Evolutionary conservation across 2,888 invertebrate species (phyloP).

Genomic region (Bibio marci): DNA sequence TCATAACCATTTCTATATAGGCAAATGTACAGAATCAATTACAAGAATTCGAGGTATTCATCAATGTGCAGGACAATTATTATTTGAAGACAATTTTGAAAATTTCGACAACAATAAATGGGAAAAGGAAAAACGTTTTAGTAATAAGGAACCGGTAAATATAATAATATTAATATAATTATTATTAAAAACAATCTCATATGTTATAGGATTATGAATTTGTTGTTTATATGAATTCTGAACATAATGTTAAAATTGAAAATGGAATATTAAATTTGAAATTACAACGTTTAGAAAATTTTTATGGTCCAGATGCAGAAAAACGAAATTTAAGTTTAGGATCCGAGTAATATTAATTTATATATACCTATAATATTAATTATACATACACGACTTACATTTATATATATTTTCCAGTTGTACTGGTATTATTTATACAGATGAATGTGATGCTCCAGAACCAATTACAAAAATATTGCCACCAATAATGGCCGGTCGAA

Average conservation of each 20-base stretch:
- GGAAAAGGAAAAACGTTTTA: neutral
- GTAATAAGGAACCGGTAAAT: neutral
- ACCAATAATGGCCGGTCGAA: slow-evolving; percentile 44
- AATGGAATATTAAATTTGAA: neutral
- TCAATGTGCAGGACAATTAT: neutral
- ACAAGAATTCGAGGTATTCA: neutral
- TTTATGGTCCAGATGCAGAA: neutral
- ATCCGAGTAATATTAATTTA: neutral
- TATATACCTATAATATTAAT: too few relatives aligned
- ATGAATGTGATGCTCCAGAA: neutral
- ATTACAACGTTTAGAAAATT: neutral
- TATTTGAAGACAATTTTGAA: slow-evolving; percentile 4
- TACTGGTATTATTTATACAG: neutral
- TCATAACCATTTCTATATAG: neutral
- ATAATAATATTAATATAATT: neutral
- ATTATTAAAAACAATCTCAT: neutral
- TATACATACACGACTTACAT: too few relatives aligned
- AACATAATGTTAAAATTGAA: neutral
- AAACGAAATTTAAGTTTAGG: neutral
- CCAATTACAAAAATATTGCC: slow-evolving; percentile 35
- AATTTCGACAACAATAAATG: neutral
- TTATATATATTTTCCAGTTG: neutral
- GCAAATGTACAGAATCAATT: neutral
- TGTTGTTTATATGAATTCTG: neutral
- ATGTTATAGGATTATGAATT: neutral